Conservation (phyloP, 2,888 invertebrate genomes). For the Reticulitermes lucifugus region DNA sequence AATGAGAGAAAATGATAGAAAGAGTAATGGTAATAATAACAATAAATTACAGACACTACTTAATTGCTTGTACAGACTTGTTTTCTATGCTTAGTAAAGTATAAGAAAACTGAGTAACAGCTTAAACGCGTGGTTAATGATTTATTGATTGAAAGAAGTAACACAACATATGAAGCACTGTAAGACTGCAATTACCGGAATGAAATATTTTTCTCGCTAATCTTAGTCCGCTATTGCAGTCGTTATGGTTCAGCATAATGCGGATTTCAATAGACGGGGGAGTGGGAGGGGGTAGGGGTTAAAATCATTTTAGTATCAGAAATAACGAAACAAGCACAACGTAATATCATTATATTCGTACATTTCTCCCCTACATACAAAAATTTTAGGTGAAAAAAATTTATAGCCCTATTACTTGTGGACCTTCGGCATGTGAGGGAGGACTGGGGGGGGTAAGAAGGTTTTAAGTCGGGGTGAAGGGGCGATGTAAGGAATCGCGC, state of each 20-base stretch:
- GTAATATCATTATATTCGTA: neutral
- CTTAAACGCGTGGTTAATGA: too few relatives aligned
- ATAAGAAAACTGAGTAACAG: too few relatives aligned
- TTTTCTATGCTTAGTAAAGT: too few relatives aligned
- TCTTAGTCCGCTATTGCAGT: neutral
- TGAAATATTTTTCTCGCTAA: too few relatives aligned
- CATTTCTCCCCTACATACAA: conserved; percentile 8
- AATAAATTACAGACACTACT: too few relatives aligned
- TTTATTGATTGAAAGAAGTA: too few relatives aligned
- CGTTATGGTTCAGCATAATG: neutral
- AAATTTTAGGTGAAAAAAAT: conserved; percentile 10
- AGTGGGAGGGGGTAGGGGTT: neutral
- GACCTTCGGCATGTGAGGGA: conserved; percentile 9
- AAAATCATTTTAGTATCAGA: too few relatives aligned
- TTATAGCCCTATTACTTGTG: conserved; percentile 11
- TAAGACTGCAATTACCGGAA: too few relatives aligned
- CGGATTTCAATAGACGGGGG: neutral
- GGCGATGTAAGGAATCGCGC: conserved; percentile 38
- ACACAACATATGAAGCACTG: too few relatives aligned
- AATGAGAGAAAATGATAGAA: too few relatives aligned
- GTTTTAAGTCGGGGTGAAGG: conserved; percentile 3
- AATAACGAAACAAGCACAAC: neutral
- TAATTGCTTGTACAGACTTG: too few relatives aligned
- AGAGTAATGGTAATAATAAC: too few relatives aligned
- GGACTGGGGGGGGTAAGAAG: conserved; percentile 24